Evolutionary conservation across 2,888 invertebrate genomes (phyloP).

Genomic region (Eupsilia transversa): DNA sequence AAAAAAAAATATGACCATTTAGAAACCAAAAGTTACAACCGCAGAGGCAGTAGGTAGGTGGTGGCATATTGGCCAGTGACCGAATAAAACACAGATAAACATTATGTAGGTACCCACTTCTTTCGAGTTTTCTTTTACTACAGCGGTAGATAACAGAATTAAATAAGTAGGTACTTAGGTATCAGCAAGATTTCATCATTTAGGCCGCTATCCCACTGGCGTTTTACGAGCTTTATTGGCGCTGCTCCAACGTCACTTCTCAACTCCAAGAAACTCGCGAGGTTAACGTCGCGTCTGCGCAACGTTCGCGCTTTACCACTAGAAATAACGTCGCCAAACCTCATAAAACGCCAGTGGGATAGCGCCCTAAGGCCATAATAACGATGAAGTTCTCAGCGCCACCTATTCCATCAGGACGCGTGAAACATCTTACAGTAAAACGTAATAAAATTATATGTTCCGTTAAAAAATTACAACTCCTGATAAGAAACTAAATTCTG

Average conservation of each 20-base stretch:
- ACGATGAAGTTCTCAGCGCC: not conserved
- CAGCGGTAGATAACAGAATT: not conserved
- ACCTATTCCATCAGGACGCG: not conserved
- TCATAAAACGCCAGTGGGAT: too few relatives aligned
- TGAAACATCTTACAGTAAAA: not conserved
- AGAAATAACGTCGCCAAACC: too few relatives aligned
- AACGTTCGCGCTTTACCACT: too few relatives aligned
- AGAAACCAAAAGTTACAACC: too few relatives aligned
- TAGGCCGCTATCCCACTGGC: too few relatives aligned
- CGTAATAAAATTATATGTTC: not conserved
- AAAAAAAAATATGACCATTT: too few relatives aligned
- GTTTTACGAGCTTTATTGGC: too few relatives aligned
- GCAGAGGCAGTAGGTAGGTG: not conserved
- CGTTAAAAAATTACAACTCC: not conserved
- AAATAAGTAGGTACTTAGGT: not conserved
- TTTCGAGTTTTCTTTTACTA: not conserved
- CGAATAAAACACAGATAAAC: not conserved
- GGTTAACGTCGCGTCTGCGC: too few relatives aligned
- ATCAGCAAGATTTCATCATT: too few relatives aligned
- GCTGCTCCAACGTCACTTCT: too few relatives aligned
- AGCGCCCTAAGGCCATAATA: not conserved
- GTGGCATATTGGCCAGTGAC: not conserved
- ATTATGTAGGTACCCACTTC: not conserved
- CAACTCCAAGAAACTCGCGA: too few relatives aligned
- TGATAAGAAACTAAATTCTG: conserved; percentile 17